phyloP scores from a whole-genome alignment of 2,797 vertebrate species.

The Heterohyrax brucei region DNA sequence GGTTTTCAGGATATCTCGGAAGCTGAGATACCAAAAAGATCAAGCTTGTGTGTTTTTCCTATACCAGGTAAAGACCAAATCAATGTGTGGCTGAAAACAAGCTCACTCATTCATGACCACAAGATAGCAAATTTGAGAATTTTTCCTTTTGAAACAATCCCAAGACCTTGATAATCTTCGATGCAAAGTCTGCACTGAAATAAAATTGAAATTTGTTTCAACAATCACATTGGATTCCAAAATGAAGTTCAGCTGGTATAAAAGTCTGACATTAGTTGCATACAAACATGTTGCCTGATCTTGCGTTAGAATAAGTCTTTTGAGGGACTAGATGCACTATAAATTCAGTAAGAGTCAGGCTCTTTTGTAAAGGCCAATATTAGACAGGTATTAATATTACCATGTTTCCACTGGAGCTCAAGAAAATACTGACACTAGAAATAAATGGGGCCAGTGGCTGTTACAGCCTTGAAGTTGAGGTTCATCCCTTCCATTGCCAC shows the following conservation, averaged over 20 bases:
- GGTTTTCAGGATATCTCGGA: neutral
- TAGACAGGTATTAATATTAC: neutral
- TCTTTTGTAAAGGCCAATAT: conserved; percentile 48
- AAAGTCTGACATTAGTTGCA: conserved; percentile 40
- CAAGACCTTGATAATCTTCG: neutral
- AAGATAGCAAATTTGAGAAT: neutral
- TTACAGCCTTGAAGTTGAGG: neutral
- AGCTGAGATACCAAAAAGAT: neutral
- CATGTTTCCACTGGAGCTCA: conserved; percentile 10
- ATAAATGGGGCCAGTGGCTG: neutral
- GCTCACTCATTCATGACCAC: neutral
- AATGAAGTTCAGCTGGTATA: neutral
- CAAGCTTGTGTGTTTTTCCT: neutral
- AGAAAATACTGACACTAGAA: conserved; percentile 22
- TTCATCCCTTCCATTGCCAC: neutral
- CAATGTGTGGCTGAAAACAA: neutral
- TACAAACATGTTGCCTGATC: conserved; percentile 17
- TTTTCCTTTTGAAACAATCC: conserved; percentile 40
- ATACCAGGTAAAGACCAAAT: neutral
- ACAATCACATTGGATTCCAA: neutral
- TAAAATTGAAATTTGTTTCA: conserved; percentile 57
- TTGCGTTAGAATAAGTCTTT: conserved; percentile 65
- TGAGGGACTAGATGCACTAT: neutral
- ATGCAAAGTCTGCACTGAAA: conserved; percentile 28
- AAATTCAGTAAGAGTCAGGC: conserved; percentile 37